Evolutionary conservation across 2,888 invertebrate species (phyloP), one percentile per base, ranked within the genome.

Genomic region (Macrosoma leucophasiata): DNA sequence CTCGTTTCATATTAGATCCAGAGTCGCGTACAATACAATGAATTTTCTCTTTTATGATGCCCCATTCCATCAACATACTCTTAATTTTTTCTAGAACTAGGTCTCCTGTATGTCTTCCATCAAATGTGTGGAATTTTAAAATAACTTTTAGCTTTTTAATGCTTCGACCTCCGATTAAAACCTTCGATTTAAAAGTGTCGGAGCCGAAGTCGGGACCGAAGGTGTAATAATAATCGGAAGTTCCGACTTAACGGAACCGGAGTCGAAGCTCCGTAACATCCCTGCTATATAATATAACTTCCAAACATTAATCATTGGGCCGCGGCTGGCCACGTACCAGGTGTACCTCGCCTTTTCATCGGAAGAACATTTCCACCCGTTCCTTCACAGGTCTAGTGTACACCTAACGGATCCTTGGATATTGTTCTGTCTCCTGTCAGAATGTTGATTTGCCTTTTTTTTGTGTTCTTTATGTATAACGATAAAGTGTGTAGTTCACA

Each of bases 61-160:
- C 23, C 29, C 34, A 34, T 6, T 29, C 14, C 13, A 9, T 7
- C 4, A 25, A 5, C 9, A 13, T 15, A 13, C 4, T 15, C 2
- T 15, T 13, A 3, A 25, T 14, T 10, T 25, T 13, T 4, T 13
- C 6, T 3, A 8, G 2, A 10, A 15, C 14, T 20, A 23, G 11
- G 7, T 23, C 22, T 12, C 22, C 12, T 2, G 22, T 23, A 6
- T 23, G 22, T 12, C 22, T 11, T 7, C 22, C 22, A 2, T 23
- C 2, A 12, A 23, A 8, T 23, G 23, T 12, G 23, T 13, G 13
- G 9, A 11, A 23, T 20, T 20, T 20, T 20, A 20, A 20, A 38
- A 48, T 40, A 33, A 50, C 27, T 40, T 38, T 40, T 13, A 42
- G 29, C 34, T 17, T 8, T 32, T 29, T 26, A 38, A 29, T 31